phyloP scores from a whole-genome alignment of 2,888 invertebrate species.

The Calameuta pallipes region DNA sequence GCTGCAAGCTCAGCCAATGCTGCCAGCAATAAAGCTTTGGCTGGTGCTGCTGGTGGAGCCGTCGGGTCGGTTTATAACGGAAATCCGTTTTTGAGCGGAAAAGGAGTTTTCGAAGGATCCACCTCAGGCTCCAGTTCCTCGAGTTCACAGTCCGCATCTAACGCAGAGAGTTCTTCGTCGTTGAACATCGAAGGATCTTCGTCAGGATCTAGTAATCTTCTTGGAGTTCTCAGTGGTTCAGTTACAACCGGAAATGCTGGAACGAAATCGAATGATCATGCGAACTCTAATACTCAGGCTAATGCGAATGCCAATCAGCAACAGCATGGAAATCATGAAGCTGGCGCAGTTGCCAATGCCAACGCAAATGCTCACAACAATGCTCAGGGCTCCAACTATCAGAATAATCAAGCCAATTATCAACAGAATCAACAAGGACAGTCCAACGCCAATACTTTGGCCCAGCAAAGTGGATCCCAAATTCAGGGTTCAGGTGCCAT shows the following conservation, averaged over 20 bases:
- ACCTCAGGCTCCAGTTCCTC: background rate
- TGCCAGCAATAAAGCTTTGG: background rate
- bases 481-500: constrained; percentile 3
- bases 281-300: background rate
- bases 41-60: background rate
- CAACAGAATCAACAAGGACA: background rate
- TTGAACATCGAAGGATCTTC: background rate
- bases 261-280: constrained; percentile 1
- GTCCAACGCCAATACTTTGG: background rate
- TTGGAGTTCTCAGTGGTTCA: background rate
- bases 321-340: background rate
- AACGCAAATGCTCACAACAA: constrained; percentile 1
- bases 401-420: background rate
- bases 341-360: background rate
- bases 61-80: background rate
- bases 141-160: background rate
- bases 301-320: background rate
- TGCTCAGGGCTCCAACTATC: background rate
- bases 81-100: constrained; percentile 3
- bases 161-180: background rate
- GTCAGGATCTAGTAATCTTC: background rate
- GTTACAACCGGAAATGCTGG: background rate
- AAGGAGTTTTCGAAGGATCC: background rate
- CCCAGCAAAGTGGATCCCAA: constrained; percentile 3
- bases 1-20: background rate